phyloP scores from a whole-genome alignment of 1,140 invertebrate genomes.

The Aphelinus certus region DNA sequence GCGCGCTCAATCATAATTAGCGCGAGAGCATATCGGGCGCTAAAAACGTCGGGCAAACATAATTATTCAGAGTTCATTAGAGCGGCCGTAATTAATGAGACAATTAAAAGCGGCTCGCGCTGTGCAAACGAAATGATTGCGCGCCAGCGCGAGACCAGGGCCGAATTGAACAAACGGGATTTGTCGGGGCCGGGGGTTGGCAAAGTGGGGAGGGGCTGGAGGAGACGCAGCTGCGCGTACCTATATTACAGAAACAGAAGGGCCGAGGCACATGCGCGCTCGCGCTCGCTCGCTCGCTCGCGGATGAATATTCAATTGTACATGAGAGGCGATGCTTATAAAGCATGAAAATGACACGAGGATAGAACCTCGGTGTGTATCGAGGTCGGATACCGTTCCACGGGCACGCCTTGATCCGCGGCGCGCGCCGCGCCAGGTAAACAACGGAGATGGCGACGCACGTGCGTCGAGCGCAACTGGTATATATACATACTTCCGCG shows the following conservation, averaged over 20 bases:
- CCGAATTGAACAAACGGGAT: conserved; percentile 36
- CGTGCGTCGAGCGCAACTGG: background rate
- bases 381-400: conserved; percentile 49
- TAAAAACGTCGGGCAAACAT: conserved; percentile 40
- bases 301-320: conserved; percentile 31
- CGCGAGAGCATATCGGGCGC: conserved; percentile 13
- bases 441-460: conserved; percentile 1
- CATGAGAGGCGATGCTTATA: conserved; percentile 16
- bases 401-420: conserved; percentile 16
- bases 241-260: no score
- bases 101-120: conserved; percentile 33
- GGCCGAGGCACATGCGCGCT: no score
- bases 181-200: conserved; percentile 11
- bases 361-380: background rate
- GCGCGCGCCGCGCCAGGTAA: background rate
- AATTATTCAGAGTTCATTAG: conserved; percentile 44
- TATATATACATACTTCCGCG: conserved; percentile 6
- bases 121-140: conserved; percentile 39
- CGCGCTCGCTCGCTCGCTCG: background rate
- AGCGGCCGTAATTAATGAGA: conserved; percentile 39
- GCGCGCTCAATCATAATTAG: conserved; percentile 36
- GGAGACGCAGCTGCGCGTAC: background rate
- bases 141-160: conserved; percentile 28
- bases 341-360: conserved; percentile 31
- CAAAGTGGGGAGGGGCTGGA: background rate